These are phyloP conservation scores for Eristalis pertinax DNA, from an alignment of 2,888 invertebrate species.

Conservation along the genomic window DNA sequence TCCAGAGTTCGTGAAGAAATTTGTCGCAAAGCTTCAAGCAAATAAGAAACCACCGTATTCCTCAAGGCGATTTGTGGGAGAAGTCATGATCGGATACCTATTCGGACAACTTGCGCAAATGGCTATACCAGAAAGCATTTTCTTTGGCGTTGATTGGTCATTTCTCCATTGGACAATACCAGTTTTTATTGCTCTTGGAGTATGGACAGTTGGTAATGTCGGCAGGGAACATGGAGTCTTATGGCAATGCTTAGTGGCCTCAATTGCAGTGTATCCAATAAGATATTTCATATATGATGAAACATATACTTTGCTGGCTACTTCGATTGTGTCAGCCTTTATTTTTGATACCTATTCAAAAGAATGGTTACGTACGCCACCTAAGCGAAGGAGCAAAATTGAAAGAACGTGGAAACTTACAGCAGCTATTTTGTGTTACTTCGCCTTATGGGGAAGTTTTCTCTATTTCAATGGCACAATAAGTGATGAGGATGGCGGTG, in stretches of 20 bases:
- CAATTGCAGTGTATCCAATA: slow-evolving; percentile 86
- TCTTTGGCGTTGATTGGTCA: slow-evolving; percentile 87
- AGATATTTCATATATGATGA: slow-evolving; percentile 89
- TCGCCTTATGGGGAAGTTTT: slow-evolving; percentile 89
- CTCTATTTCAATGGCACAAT: slow-evolving; percentile 94
- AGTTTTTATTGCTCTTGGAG: slow-evolving; percentile 88
- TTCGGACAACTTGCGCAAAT: slow-evolving; percentile 89
- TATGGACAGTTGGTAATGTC: slow-evolving; percentile 95
- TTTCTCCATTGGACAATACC: slow-evolving; percentile 89
- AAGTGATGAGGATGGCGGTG: slow-evolving; percentile 92
- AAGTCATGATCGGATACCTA: slow-evolving; percentile 89
- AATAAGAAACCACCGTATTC: slow-evolving; percentile 92
- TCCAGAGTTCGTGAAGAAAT: slow-evolving; percentile 85
- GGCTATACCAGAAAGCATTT: slow-evolving; percentile 89
- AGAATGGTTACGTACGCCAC: slow-evolving; percentile 88
- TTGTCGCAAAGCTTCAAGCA: slow-evolving; percentile 84
- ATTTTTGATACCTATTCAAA: slow-evolving; percentile 90
- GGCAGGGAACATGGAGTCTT: slow-evolving; percentile 90
- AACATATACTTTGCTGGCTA: slow-evolving; percentile 86
- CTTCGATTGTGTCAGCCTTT: slow-evolving; percentile 86
- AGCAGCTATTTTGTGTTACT: slow-evolving; percentile 86
- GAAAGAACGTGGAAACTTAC: slow-evolving; percentile 85
- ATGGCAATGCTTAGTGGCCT: slow-evolving; percentile 86
- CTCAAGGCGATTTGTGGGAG: slow-evolving; percentile 88
- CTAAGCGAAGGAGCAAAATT: slow-evolving; percentile 79